Base-by-base conservation (phyloP, 2,797 vertebrate genomes). In the Enteromius afrohamiltoni region DNA sequence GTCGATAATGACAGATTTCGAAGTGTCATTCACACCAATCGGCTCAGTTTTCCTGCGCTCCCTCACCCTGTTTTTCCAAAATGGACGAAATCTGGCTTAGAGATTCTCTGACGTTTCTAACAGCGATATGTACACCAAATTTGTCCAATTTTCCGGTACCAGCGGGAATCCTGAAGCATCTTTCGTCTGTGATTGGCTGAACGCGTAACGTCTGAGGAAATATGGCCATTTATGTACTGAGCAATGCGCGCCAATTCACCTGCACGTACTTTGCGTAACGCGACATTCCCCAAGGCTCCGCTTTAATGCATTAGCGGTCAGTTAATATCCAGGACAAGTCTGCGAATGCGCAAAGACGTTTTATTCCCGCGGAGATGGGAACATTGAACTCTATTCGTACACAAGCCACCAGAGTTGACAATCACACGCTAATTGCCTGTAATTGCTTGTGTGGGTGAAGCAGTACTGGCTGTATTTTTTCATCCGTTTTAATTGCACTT, bases 81-180 rank as follows among this genome's bases (percentile, higher is more conserved):
- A 91, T 90, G 88, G 86, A 87, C 19, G 88, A 87, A 79, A 87
- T 83, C 80, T 88, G 64, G 49, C 37, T 67, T 4, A 69, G 74
- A 69, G 69, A 10, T 45, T 58, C 60, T 92, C 60, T 92, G 91
- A 93, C 88, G 91, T 86, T 88, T 84, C 80, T 65, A 83, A 82
- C 87, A 83, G 79, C 62, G 88, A 84, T 82, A 79, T 88, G 86
- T 88, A 5, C 58, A 91, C 95, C 95, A 94, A 93, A 95, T 95
- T 89, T 93, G 95, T 94, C 92, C 1, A 73, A 17, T 70, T 77
- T 95, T 95, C 95, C 95, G 95, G 93, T 90, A 80, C 84, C 86
- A 91, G 86, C 87, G 92, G 95, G 92, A 93, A 94, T 94, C 94
- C 93, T 76, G 88, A 67, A 90, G 92, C 92, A 73, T 92, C 87